Conservation (phyloP, 2,888 invertebrate species). For the Eristalinus sepulchralis region DNA sequence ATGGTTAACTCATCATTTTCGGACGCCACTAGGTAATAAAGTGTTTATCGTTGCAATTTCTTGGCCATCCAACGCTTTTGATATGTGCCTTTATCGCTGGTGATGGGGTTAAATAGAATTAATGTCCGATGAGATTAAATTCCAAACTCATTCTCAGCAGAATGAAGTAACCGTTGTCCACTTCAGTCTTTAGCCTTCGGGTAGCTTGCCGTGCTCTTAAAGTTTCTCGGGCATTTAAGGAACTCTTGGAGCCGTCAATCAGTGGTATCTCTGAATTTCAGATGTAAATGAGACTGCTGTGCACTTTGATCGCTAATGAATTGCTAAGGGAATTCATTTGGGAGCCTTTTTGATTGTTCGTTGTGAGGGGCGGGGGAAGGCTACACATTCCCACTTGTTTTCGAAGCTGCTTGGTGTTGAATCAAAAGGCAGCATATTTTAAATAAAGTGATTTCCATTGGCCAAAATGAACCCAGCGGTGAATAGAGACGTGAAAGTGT, state of each 20-base stretch:
- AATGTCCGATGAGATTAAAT: neutral
- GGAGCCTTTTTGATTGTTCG: neutral
- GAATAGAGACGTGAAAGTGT: too few species aligned
- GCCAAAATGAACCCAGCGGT: too few species aligned
- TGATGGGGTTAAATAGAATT: slow-evolving; percentile 8
- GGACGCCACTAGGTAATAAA: slow-evolving; percentile 39
- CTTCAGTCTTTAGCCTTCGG: neutral
- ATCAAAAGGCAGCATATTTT: too few species aligned
- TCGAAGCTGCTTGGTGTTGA: too few species aligned
- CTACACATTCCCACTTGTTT: neutral
- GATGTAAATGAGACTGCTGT: neutral
- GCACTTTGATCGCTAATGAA: slow-evolving; percentile 15
- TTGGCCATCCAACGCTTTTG: neutral
- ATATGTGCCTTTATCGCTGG: neutral
- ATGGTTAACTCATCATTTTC: slow-evolving; percentile 16
- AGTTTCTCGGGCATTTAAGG: neutral
- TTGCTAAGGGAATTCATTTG: slow-evolving; percentile 1
- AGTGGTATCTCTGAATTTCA: neutral
- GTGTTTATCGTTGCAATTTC: slow-evolving; percentile 21
- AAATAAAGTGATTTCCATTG: too few species aligned
- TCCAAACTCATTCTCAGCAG: neutral
- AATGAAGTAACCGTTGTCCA: neutral
- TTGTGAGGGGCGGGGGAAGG: neutral
- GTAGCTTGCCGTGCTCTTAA: neutral
- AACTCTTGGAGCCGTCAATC: neutral